Evolutionary conservation across 2,888 invertebrate genomes (phyloP).

Genomic region (Dendrolimus houi): DNA sequence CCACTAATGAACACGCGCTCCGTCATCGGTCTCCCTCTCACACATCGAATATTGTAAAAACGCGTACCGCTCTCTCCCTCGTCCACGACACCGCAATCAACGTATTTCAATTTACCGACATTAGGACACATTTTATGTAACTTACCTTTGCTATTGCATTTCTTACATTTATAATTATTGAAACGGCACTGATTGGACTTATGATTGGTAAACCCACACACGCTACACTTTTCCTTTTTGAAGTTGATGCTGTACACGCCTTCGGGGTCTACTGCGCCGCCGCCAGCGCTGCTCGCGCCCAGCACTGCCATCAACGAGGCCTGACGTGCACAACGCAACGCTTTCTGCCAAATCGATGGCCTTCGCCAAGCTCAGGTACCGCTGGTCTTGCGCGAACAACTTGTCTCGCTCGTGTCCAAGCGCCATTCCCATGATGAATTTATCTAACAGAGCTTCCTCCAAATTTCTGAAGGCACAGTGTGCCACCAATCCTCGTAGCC

Average conservation of each 20-base stretch:
- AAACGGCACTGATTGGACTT: constrained; percentile 2
- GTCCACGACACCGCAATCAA: neutral
- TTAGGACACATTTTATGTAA: constrained; percentile 1
- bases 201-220: constrained; percentile 5
- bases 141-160: constrained; percentile 4
- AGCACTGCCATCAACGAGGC: neutral
- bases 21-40: neutral
- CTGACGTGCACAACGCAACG: constrained; percentile 1
- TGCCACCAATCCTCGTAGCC: constrained; percentile 14
- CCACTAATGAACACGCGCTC: neutral
- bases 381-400: constrained; percentile 13
- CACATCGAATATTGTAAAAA: neutral
- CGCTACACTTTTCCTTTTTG: too few relatives aligned
- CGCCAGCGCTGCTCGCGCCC: constrained; percentile 4
- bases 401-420: constrained; percentile 16
- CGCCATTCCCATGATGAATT: constrained; percentile 18
- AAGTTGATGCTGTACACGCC: too few relatives aligned
- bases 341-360: constrained; percentile 15
- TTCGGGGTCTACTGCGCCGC: neutral
- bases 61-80: neutral
- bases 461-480: constrained; percentile 15
- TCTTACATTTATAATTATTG: constrained; percentile 4
- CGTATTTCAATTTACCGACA: neutral
- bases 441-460: constrained; percentile 17
- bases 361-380: constrained; percentile 13